A percentile compares a stretch with the other conserved stretches of the same genome.
phyloP scores from a whole-genome alignment of 2,797 vertebrate genomes.

The Onychomys arenicola region DNA sequence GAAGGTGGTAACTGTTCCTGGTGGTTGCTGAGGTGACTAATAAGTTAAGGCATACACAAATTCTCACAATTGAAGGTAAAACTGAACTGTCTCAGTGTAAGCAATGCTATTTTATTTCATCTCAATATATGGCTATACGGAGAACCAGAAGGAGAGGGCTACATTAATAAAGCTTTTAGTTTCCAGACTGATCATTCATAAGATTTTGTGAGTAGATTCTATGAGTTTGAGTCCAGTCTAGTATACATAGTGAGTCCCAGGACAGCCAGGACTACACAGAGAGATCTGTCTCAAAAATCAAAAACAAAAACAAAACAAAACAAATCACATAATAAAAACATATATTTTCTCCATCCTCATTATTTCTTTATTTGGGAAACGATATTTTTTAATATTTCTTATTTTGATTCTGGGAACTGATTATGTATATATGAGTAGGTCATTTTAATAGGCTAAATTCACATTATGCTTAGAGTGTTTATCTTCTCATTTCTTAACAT shows the following conservation, averaged over 20 bases:
- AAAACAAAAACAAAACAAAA: background rate
- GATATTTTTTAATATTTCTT: background rate
- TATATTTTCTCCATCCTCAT: background rate
- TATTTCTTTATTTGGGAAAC: conserved; percentile 22
- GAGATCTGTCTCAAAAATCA: background rate
- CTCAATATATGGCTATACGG: background rate
- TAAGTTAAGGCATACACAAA: background rate
- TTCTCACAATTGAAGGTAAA: background rate
- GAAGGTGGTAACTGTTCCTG: background rate
- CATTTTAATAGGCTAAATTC: background rate
- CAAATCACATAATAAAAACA: background rate
- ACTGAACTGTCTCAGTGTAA: background rate
- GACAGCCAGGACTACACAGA: background rate
- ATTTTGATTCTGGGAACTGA: background rate
- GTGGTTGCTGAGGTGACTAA: background rate
- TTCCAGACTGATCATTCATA: background rate
- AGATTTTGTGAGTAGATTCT: background rate
- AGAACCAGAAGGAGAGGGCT: background rate
- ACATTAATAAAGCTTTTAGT: background rate
- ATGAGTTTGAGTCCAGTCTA: background rate
- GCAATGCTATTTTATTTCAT: background rate
- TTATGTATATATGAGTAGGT: background rate
- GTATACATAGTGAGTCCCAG: background rate
- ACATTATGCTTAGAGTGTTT: background rate
- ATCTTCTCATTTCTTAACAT: background rate